Evolutionary conservation across 2,888 invertebrate genomes (phyloP), one percentile per base, ranked within the genome.

Genomic region (Herminia tarsipennalis): DNA sequence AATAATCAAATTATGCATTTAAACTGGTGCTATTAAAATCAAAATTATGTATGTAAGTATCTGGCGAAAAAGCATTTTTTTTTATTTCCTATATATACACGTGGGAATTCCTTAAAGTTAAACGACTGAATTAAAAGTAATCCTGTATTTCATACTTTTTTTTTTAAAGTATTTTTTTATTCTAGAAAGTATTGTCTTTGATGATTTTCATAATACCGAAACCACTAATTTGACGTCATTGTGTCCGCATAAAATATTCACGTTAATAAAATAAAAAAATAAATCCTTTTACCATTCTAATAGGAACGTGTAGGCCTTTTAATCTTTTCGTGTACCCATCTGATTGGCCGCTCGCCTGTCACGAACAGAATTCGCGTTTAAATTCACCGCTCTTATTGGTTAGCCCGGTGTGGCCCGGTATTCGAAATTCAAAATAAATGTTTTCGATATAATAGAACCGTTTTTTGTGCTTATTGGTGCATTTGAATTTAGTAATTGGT

Each of bases 301-400:
- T 78, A 79, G 76, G 78, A 83, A 70, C 73, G 70, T 64, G 71
- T 68, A 66, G 63, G 57, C 66, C 70, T 66, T 86, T 81, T 86
- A 87, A 88, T 87, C 87, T 85, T 75, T 73, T 66, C 68, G 59
- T 56, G 64, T 71, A 73, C 75, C 75, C 76, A 88, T 88, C 88
- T 86, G 86, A 88, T 90, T 89, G 86, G 89, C 74, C 73, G 74
- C 77, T 70, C 74, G 70, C 80, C 87, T 89, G 90, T 90, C 90
- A 89, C 69, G 74, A 77, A 73, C 90, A 90, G 85, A 80, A 76
- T 73, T 76, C 76, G 73, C 73, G 83, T 86, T 81, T 83, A 83
- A 84, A 86, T 85, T 82, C 84, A 83, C 72, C 75, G 73, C 75
- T 73, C 74, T 73, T 78, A 86, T 86, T 86, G 85, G 86, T 59